Evolutionary conservation across 2,888 invertebrate genomes (phyloP), one percentile per base, ranked within the genome.

Genomic region (Plusia festucae): DNA sequence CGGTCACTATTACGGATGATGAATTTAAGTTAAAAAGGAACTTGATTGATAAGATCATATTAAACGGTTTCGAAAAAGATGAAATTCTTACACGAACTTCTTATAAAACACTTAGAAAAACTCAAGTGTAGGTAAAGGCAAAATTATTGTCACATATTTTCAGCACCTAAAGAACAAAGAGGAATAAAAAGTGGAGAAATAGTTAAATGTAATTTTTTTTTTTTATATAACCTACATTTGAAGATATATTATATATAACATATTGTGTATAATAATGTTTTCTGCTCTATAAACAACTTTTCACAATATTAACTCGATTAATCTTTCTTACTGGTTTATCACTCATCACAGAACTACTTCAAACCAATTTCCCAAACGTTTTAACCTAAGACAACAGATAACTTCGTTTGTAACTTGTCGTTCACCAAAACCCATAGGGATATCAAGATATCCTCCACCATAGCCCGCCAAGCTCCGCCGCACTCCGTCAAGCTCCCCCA

Each of bases 1-100:
- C 60, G 60, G 56, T 40, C 27, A 53, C 49, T 53, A 66, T 66
- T 46, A 65, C 65, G 30, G 30, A 66, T 62, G 53, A 53, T 52
- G 46, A 56, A 22, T 22, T 65, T 54, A 54, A 46, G 56, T 70
- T 70, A 6, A 11, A 27, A 52, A 13, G 2, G 24, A 40, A 40
- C 7, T n/a, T 11, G 15, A 20, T 15, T 2, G 34, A 30, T 27
- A 34, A 46, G 27, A 16, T 59, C 11, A 18, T 53, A 20, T 18
- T 8, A 49, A 40, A 40, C n/a, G 5, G 40, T 3, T 15, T n/a
- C n/a, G 15, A 9, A 34, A 15, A 15, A 5, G 15, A 15, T 13
- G 34, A 15, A 13, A 15, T 2, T 1, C 9, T 30, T 1, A 24
- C 24, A 24, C 2, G 24, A 24, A n/a, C n/a, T n/a, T n/a, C n/a